Base-by-base conservation (phyloP, 2,113 vertebrate genomes). In the Puffinus mauretanicus region DNA sequence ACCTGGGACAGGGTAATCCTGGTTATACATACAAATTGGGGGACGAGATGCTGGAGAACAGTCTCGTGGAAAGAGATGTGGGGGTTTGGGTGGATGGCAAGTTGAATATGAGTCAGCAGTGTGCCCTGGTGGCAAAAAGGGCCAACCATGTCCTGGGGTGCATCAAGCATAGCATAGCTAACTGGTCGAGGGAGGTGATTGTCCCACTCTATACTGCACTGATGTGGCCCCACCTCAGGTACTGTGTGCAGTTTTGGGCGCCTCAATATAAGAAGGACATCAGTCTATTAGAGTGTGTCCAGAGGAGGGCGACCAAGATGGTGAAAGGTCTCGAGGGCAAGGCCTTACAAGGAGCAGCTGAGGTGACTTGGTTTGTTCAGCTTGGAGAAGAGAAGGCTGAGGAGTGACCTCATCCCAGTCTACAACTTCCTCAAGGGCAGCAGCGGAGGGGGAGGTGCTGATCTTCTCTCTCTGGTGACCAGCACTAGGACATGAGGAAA, bases 31-130 rank as follows among this genome's bases (percentile, higher is more conserved):
- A 71, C 36, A 61, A 19, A 44, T 0, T 62, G 26, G 15, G 10
- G 38, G 38, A 54, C 1, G 0, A 72, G 32, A 84, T 25, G 30
- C 32, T 72, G 69, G 32, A 44, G 46, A 71, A 15, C 24, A 70
- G 42, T 44, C n/a, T n/a, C 1, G 1, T 1, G 0, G n/a, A 71
- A 58, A 60, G 44, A 51, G 29, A 14, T 29, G 25, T 30, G 7
- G 6, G 26, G 19, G 12, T 30, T n/a, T 61, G 57, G 18, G 36
- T 71, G 24, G 16, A n/a, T 51, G 46, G 19, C 29, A n/a, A n/a
- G 25, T 29, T 83, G 46, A 24, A 22, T 29, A 27, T 42, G 38
- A 84, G 13, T 29, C 36, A 71, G 19, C 24, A 22, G 36, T 29
- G 18, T 61, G 14, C 36, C 36, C 21, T 69, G 64, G 9, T 3